Percentiles rank a stretch among this genome's conserved stretches.
These are phyloP conservation scores for Globicephala melas DNA, from an alignment of 2,113 vertebrate species.

Conservation along the genomic window DNA sequence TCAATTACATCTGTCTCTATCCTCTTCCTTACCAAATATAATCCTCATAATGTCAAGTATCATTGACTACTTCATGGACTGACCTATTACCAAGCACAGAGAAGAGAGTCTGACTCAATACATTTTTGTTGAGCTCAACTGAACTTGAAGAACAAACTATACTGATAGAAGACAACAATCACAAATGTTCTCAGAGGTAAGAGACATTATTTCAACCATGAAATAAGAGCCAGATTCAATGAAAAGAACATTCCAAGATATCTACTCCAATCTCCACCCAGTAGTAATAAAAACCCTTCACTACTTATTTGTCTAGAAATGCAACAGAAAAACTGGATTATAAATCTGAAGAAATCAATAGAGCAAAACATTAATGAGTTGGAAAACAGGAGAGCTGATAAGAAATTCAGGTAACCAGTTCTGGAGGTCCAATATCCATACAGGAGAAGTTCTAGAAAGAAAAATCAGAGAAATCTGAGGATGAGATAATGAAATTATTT, in stretches of 20 bases:
- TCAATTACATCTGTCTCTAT: not conserved
- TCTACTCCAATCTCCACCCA: not conserved
- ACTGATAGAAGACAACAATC: not conserved
- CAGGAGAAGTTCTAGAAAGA: not conserved
- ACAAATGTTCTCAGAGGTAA: not conserved
- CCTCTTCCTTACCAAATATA: not conserved
- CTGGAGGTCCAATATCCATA: not conserved
- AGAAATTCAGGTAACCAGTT: not conserved
- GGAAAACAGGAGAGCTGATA: not conserved
- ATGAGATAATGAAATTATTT: not conserved
- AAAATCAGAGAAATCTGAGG: not conserved
- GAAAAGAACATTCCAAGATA: not conserved
- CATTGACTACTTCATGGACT: not conserved
- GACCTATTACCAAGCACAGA: not conserved
- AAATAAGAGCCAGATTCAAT: not conserved
- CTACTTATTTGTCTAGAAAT: not conserved
- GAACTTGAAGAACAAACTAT: not conserved
- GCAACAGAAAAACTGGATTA: not conserved
- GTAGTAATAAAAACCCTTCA: not conserved
- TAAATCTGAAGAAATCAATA: not conserved
- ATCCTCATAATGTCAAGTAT: not conserved
- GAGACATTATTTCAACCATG: not conserved
- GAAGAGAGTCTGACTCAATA: not conserved
- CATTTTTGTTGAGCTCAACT: not conserved
- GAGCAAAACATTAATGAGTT: not conserved